A percentile compares a stretch with the other conserved stretches of the same genome.
phyloP scores from a whole-genome alignment of 2,888 invertebrate genomes.

The Helleia helle region DNA sequence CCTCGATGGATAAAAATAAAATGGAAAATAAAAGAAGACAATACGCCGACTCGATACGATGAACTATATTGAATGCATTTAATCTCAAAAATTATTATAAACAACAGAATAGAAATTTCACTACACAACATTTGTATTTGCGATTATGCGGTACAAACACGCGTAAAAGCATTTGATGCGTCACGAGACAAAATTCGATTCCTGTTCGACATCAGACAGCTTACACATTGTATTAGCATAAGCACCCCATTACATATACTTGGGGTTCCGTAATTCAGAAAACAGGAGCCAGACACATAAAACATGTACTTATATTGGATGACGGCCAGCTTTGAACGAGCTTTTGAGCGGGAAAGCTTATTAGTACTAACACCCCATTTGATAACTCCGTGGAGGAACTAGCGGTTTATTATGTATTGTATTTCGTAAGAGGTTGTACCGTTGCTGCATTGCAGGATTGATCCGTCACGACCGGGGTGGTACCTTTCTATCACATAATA shows the following conservation, averaged over 20 bases:
- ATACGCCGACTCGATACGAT: no score
- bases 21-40: no score
- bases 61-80: no score
- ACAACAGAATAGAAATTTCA: no score
- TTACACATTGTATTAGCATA: slow-evolving; percentile 18
- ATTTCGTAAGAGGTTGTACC: no score
- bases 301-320: slow-evolving; percentile 30
- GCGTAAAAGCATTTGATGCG: no score
- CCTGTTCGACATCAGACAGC: slow-evolving; percentile 4
- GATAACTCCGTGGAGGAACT: background rate
- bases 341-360: slow-evolving; percentile 5
- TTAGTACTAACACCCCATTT: background rate
- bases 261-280: slow-evolving; percentile 24
- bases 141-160: background rate
- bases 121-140: no score
- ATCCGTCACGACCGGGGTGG: no score
- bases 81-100: no score
- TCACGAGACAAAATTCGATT: background rate
- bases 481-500: no score
- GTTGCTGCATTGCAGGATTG: no score
- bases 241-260: slow-evolving; percentile 14
- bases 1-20: no score
- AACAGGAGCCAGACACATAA: slow-evolving; percentile 39
- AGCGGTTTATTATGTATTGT: background rate
- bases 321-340: slow-evolving; percentile 25